Base-by-base conservation (phyloP, 2,113 vertebrate genomes). In the Pleuronectes platessa region DNA sequence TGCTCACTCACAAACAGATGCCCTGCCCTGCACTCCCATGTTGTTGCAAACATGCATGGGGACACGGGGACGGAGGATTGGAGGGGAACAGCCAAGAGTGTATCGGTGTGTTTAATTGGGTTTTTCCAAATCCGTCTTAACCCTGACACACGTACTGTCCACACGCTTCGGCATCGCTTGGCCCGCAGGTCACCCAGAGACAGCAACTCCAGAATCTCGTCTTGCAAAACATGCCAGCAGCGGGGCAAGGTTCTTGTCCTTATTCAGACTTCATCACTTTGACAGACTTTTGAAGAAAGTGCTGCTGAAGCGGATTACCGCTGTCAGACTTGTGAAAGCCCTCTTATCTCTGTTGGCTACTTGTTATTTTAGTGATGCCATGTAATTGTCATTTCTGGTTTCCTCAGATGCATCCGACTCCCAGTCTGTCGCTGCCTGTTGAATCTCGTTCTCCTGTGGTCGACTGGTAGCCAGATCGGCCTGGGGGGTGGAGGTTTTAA, bases 61-160 rank as follows among this genome's bases (percentile, higher is more conserved):
- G 78, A 75, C 61, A 86, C 76, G 81, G 68, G 66, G 58, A 55
- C 27, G 60, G 68, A 3, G 70, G 79, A 82, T 78, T 81, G 74
- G 76, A 65, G 45, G 62, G 70, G 71, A 72, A 66, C 61, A 27
- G 79, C 67, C 67, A 74, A 86, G 74, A 65, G 72, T 83, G 71
- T 81, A 71, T 71, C 59, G 35, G 78, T 78, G 76, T 78, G 67
- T 90, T 87, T 88, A 79, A 81, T 87, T 82, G 61, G 67, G 68
- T 81, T 84, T 85, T 88, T 86, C 83, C 79, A 91, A 93, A 92
- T 90, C 92, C 58, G 40, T 84, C 69, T 92, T 86, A 92, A 87
- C 70, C 66, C 61, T 59, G 81, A 90, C 89, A 81, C 82, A 75
- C 75, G 68, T 74, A 67, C 69, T 53, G 17, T 85, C 77, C 79